A percentile compares a stretch with the other conserved stretches of the same genome.
phyloP scores from a whole-genome alignment of 2,113 vertebrate genomes.

The Cacatua alba region DNA sequence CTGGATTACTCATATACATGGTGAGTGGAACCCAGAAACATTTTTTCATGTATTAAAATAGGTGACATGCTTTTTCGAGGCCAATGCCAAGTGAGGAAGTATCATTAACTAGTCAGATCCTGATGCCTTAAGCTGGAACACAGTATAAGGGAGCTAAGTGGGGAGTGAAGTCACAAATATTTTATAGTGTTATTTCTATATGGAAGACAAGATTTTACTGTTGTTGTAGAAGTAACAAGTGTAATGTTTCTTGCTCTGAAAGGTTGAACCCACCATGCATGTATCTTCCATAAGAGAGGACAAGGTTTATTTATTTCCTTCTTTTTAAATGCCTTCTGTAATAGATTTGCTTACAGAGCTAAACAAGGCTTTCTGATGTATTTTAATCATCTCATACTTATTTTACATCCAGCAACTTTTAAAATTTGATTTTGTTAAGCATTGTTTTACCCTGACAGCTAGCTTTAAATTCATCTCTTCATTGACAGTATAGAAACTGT shows the following conservation, averaged over 20 bases:
- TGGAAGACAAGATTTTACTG: background rate
- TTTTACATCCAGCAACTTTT: background rate
- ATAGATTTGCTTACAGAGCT: background rate
- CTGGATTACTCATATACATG: background rate
- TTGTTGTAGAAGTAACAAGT: background rate
- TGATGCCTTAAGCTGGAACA: background rate
- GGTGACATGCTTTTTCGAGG: background rate
- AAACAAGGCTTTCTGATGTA: background rate
- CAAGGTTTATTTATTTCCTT: fast-evolving
- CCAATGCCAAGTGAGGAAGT: background rate
- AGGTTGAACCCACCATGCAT: background rate
- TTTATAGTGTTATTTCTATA: background rate
- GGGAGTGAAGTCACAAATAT: background rate
- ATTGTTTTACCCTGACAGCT: background rate
- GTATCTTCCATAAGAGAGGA: background rate
- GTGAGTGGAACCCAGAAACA: background rate
- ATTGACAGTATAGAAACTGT: background rate
- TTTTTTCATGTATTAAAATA: background rate
- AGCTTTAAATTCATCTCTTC: background rate
- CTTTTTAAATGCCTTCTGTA: background rate
- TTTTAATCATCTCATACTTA: background rate
- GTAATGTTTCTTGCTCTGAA: background rate
- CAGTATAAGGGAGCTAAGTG: background rate
- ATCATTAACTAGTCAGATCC: background rate
- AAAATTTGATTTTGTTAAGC: background rate